Base-by-base conservation (phyloP, 2,888 invertebrate species). In the Adelognathus sp. region DNA sequence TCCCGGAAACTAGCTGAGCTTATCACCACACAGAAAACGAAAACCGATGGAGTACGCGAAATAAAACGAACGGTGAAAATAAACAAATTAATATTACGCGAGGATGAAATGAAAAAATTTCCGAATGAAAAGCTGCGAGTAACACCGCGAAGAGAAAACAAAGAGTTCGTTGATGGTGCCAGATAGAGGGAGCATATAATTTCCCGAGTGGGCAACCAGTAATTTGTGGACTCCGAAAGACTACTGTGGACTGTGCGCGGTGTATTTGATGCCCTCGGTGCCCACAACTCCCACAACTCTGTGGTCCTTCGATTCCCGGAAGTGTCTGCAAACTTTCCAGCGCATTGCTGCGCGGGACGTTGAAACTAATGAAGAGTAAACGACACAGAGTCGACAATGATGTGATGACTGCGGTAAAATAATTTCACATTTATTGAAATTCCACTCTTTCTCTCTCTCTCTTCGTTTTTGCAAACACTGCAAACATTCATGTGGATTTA, bases 31-130 rank as follows among this genome's bases (percentile, higher is more conserved):
- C 44, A 16, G 31, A 4, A 14, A 18, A 29, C 31, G 18, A 60
- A 27, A 60, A 50, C 18, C 44, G 71, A 77, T 63, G 9, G 41
- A 73, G 44, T 31, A 60, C 41, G 41, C 24, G 41, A 41, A 50
- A 63, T n/a, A 63, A 44, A 24, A 18, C 16, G 21, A 27, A n/a
- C n/a, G n/a, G n/a, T n/a, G 18, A n/a, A n/a, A 24, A 24, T n/a
- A 16, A 7, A 1, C n/a, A 36, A 36, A 33, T n/a, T n/a, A n/a
- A n/a, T n/a, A n/a, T n/a, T n/a, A n/a, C n/a, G n/a, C n/a, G n/a
- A n/a, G n/a, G n/a, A n/a, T n/a, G n/a, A n/a, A n/a, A n/a, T n/a
- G n/a, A n/a, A 21, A 7, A 61, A 69, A 69, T 77, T 63, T 63
- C 63, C 58, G 21, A 60, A 18, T 29, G 52, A 60, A 7, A 50